These are phyloP conservation scores for Muscina levida DNA, from an alignment of 2,888 invertebrate genomes.

Conservation along the genomic window DNA sequence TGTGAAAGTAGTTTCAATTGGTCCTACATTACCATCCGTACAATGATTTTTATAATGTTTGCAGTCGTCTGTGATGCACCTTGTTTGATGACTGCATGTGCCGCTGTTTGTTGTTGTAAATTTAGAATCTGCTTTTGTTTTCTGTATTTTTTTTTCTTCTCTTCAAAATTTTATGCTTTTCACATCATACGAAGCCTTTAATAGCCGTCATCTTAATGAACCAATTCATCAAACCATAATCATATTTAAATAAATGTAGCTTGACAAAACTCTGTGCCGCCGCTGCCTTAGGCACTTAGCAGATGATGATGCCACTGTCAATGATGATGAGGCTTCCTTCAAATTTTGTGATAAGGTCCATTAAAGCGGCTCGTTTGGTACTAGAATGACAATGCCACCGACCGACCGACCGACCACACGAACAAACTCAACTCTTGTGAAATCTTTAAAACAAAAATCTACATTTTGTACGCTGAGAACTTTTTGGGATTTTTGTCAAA, in stretches of 20 bases:
- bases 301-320: neutral
- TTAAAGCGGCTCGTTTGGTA: slow-evolving; percentile 59
- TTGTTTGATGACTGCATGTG: no score
- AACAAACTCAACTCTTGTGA: slow-evolving; percentile 25
- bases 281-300: neutral
- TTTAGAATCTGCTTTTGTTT: no score
- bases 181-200: slow-evolving; percentile 56
- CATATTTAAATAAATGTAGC: slow-evolving; percentile 47
- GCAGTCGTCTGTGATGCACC: no score
- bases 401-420: neutral
- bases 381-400: neutral
- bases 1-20: no score
- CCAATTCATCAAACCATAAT: slow-evolving; percentile 56
- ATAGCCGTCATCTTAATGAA: slow-evolving; percentile 63
- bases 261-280: slow-evolving; percentile 34
- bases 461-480: neutral
- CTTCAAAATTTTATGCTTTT: slow-evolving; percentile 19
- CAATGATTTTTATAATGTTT: no score
- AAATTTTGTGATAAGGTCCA: slow-evolving; percentile 49
- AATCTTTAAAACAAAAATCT: slow-evolving; percentile 45
- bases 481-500: neutral
- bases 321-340: slow-evolving; percentile 5
- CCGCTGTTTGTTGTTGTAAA: no score
- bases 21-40: no score
- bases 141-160: no score